Evolutionary conservation across 2,797 vertebrate genomes (phyloP).

Genomic region (Natrix natrix): DNA sequence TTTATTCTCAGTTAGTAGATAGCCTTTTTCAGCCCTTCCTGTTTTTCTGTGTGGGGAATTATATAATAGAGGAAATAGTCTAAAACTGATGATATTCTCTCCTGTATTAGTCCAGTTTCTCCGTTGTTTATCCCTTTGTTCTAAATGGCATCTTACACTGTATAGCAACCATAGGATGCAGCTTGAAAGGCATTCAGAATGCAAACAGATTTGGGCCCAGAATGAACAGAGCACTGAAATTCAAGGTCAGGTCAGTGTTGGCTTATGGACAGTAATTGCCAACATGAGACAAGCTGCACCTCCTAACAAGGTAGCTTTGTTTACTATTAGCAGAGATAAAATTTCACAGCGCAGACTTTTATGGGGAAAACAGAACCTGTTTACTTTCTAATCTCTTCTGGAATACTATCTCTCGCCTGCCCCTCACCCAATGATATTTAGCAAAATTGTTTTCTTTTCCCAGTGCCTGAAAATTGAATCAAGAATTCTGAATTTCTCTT

Average conservation of each 20-base stretch:
- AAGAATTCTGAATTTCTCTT: not conserved
- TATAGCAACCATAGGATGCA: not conserved
- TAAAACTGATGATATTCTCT: not conserved
- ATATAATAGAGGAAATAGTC: not conserved
- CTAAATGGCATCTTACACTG: not conserved
- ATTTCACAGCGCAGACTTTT: not conserved
- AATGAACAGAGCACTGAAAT: not conserved
- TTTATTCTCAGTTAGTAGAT: not conserved
- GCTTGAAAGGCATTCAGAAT: not conserved
- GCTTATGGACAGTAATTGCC: not conserved
- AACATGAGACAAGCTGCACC: not conserved
- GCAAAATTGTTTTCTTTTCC: not conserved
- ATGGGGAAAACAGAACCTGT: not conserved
- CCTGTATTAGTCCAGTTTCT: not conserved
- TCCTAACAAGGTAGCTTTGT: not conserved
- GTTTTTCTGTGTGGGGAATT: not conserved
- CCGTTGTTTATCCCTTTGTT: not conserved
- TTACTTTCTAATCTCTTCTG: not conserved
- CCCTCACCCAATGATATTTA: not conserved
- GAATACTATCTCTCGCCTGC: not conserved
- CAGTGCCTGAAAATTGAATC: not conserved
- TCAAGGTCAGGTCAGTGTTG: not conserved
- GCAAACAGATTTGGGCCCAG: not conserved
- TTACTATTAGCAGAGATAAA: not conserved
- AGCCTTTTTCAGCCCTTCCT: not conserved